Evolutionary conservation across 2,113 vertebrate species (phyloP), one percentile per base, ranked within the genome.

Genomic region (Myiozetetes cayanensis): DNA sequence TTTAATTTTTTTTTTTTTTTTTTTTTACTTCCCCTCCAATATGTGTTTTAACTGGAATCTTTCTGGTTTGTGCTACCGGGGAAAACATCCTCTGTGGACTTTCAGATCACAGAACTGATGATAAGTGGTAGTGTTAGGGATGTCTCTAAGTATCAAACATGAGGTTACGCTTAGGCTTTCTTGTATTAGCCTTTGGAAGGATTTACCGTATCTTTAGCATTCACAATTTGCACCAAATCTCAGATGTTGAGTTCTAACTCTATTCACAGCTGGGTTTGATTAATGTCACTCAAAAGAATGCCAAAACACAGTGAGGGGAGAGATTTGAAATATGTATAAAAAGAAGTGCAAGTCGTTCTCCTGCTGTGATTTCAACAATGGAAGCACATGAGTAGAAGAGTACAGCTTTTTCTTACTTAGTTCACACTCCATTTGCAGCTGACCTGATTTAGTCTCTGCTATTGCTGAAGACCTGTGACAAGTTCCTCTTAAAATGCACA

Each of bases 401-500:
- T 46, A 66, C 10, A 8, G 31, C 63, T 93, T 96, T 83, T 76
- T 66, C 66, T 83, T 55, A 56, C 50, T 90, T 91, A 39, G 35
- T 66, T 88, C 39, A 86, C 85, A 65, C 55, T 53, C 23, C 1
- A 2, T 77, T 94, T 96, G 92, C 79, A 96, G 94, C 95, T 97
- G 95, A 95, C 47, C 41, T 37, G 8, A 80, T 87, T 66, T 86
- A 93, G 52, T 74, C 66, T 84, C 35, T 11, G 18, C 68, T 75
- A 5, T 33, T 11, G 9, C 85, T 96, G 30, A 91, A 93, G 56
- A 96, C 63, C 80, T 95, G 74, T 96, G 97, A 91, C 46, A 77
- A 87, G 70, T 89, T 95, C 47, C 72, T 91, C 85, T 84, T 79
- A 78, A 97, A 94, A 94, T 96, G 68, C 93, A 72, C 87, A 10